Conservation (phyloP, 1,140 invertebrate genomes). For the Varroa destructor region DNA sequence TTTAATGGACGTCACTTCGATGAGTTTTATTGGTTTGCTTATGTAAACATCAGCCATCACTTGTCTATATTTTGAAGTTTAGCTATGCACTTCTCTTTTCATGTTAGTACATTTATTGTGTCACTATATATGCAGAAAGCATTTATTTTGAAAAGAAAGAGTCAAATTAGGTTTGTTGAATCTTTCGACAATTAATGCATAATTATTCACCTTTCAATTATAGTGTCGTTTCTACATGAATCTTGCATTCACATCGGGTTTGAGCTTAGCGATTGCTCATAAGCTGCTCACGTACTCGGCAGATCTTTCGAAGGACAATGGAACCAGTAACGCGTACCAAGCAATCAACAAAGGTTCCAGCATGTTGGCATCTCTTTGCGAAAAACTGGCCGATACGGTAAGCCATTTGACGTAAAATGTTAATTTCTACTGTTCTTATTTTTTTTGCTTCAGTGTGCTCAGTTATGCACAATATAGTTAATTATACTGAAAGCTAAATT, state of each 20-base stretch:
- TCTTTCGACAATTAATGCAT: too few species aligned
- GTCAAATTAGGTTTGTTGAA: too few species aligned
- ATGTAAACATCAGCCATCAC: too few species aligned
- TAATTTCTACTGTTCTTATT: not conserved
- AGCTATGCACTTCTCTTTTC: too few species aligned
- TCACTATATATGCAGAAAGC: too few species aligned
- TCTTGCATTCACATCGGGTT: conserved; percentile 14
- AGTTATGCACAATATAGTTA: too few species aligned
- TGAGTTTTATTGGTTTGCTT: too few species aligned
- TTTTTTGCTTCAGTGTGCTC: not conserved
- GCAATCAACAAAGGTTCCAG: not conserved
- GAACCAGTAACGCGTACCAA: not conserved
- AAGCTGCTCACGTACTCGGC: conserved; percentile 1
- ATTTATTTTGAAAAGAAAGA: too few species aligned
- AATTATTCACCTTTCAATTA: too few species aligned
- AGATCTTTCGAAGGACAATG: not conserved
- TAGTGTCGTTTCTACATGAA: conserved; percentile 22
- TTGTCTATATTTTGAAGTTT: too few species aligned
- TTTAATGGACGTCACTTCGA: too few species aligned
- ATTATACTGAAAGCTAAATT: not conserved
- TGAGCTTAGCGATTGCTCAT: not conserved
- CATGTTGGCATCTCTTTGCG: not conserved
- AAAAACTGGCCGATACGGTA: conserved; percentile 10
- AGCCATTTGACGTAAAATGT: not conserved
- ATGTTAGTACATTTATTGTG: too few species aligned